Base-by-base conservation (phyloP, 2,888 invertebrate species). In the Drymonia ruficornis region DNA sequence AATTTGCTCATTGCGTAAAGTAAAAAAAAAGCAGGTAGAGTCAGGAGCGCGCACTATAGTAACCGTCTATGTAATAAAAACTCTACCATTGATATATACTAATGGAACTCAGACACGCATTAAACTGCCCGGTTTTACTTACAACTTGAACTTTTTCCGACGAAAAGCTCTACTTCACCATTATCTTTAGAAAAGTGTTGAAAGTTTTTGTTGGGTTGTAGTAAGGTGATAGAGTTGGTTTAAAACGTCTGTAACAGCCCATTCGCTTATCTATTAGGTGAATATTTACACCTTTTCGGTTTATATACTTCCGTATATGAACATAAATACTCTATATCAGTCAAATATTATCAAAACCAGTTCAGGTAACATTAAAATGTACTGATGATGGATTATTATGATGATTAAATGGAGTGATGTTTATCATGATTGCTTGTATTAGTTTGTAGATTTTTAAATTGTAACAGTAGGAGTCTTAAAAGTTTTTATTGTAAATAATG, bases 21-120 rank as follows among this genome's bases (percentile, higher is more conserved):
- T 36, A 13, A 1, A 36, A 9, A 12, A 13, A 13, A 36, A 1
- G 13, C 13, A 6, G 5, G 12, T 11, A n/a, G 2, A 36, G 36
- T n/a, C n/a, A 3, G 36, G n/a, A n/a, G 36, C n/a, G 3, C n/a
- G 13, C 6, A 13, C 0, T 13, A 13, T 36, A 36, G 36, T n/a
- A n/a, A 36, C n/a, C n/a, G 13, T n/a, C 49, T 40, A 59, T 59
- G 54, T 59, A 58, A 63, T 46, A 66, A 67, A 61, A 56, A 63
- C 45, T 31, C 67, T 61, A 72, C 66, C 64, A 75, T 67, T 72
- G 76, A 73, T 70, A 71, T 52, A 49, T 59, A 53, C 72, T 81
- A 82, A 83, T 81, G 79, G 80, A 64, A 29, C 28, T 49, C n/a
- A 38, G 40, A 62, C 68, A 67, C 60, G 64, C 61, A 57, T 70